Evolutionary conservation across 2,113 vertebrate species (phyloP).

Genomic region (Semicossyphus pulcher): DNA sequence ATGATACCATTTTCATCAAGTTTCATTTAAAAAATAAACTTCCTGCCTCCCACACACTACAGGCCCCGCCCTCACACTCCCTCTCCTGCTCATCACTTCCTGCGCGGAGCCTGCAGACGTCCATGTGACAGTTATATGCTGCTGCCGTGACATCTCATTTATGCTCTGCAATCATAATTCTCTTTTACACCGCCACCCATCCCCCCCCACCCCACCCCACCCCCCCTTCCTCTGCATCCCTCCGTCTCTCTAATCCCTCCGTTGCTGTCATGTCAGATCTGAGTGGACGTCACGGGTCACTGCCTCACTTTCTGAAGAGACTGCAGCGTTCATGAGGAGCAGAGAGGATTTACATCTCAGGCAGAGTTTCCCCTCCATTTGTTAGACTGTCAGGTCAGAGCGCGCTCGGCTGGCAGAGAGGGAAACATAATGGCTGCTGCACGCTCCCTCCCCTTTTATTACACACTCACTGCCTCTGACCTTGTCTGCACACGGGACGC

Average conservation of each 20-base stretch:
- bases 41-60: background rate
- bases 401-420: conserved; percentile 85
- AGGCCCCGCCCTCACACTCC: background rate
- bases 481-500: conserved; percentile 86
- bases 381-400: conserved; percentile 93
- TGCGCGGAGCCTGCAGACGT: conserved; percentile 80
- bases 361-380: conserved; percentile 96
- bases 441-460: conserved; percentile 87
- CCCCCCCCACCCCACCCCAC: conserved; percentile 78
- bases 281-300: conserved; percentile 92
- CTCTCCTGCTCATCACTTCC: conserved; percentile 75
- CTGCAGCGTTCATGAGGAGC: conserved; percentile 87
- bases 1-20: too few relatives aligned
- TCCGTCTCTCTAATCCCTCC: conserved; percentile 83
- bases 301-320: conserved; percentile 86
- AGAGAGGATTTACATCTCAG: conserved; percentile 91
- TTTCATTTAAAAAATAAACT: too few relatives aligned
- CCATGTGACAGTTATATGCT: conserved; percentile 92
- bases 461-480: conserved; percentile 92
- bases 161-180: conserved; percentile 92
- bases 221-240: conserved; percentile 81
- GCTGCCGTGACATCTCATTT: conserved; percentile 90
- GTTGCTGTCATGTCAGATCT: conserved; percentile 90
- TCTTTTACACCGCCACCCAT: conserved; percentile 88
- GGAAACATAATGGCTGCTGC: conserved; percentile 89